A percentile compares a stretch with the other conserved stretches of the same genome.
phyloP scores from a whole-genome alignment of 2,113 vertebrate genomes.

The Siniperca chuatsi region DNA sequence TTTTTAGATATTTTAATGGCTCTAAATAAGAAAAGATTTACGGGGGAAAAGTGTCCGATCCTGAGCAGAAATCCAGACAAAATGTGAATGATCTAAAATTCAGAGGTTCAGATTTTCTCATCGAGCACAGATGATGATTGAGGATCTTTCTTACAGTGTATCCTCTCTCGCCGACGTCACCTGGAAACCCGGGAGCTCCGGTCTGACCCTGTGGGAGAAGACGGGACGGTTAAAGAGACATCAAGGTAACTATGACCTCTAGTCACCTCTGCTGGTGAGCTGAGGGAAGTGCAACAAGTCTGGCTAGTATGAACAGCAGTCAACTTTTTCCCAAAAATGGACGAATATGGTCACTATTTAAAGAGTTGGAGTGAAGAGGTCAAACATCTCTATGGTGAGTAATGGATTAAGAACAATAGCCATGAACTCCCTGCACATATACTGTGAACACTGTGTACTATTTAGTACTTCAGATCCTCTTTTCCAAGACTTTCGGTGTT shows the following conservation, averaged over 20 bases:
- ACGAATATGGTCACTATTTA: background rate
- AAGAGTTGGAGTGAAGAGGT: background rate
- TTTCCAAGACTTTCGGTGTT: background rate
- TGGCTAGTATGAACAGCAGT: background rate
- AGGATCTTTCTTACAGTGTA: constrained; percentile 72
- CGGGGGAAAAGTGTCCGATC: too few species aligned
- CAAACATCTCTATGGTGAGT: background rate
- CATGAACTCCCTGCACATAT: background rate
- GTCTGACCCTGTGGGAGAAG: constrained; percentile 76
- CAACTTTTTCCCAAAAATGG: background rate
- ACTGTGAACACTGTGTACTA: background rate
- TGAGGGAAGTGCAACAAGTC: background rate
- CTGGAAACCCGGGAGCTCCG: constrained; percentile 79
- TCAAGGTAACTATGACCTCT: background rate
- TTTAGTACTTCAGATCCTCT: background rate
- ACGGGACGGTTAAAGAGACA: background rate
- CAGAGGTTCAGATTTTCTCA: background rate
- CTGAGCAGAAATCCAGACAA: background rate
- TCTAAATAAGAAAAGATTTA: too few species aligned
- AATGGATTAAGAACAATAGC: background rate
- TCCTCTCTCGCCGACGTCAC: constrained; percentile 82
- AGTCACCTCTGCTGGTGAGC: background rate
- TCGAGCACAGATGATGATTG: background rate
- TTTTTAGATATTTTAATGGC: background rate
- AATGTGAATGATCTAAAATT: background rate